These are phyloP conservation scores for Melipona quadrifasciata DNA, from an alignment of 1,140 invertebrate species.

Conservation along the genomic window DNA sequence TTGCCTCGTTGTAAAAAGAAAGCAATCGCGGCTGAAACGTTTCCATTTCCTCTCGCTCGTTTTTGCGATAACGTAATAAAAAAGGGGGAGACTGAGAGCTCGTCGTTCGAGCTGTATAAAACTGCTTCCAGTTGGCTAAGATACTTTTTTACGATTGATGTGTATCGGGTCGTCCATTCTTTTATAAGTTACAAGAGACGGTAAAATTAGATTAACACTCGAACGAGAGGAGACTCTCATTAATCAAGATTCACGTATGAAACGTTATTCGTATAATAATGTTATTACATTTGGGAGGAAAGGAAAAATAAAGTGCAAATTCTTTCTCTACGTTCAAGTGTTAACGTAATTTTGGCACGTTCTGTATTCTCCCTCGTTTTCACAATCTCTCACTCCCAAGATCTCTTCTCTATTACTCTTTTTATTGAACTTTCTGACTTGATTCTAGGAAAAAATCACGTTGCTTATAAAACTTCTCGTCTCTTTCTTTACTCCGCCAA, in stretches of 20 bases:
- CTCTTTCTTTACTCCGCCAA: constrained; percentile 6
- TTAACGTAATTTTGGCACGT: neutral
- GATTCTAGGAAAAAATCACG: neutral
- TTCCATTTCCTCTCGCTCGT: constrained; percentile 8
- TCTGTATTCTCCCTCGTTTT: neutral
- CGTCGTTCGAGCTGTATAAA: constrained; percentile 49
- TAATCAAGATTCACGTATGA: neutral
- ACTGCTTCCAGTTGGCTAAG: constrained; percentile 3
- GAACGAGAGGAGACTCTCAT: neutral
- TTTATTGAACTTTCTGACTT: neutral
- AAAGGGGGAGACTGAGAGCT: constrained; percentile 13
- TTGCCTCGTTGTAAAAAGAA: constrained; percentile 9
- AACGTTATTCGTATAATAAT: neutral
- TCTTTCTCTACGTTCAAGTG: neutral
- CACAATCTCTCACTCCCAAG: neutral
- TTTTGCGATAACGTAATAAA: constrained; percentile 14
- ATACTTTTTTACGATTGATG: neutral
- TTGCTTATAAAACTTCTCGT: neutral
- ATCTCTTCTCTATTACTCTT: neutral
- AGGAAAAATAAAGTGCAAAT: neutral
- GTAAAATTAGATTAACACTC: neutral
- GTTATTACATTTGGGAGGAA: neutral
- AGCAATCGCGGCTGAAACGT: constrained; percentile 12
- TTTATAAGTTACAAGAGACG: neutral
- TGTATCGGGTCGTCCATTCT: neutral